Conservation (phyloP, 1,140 invertebrate species). For the Drosophila busckii region DNA sequence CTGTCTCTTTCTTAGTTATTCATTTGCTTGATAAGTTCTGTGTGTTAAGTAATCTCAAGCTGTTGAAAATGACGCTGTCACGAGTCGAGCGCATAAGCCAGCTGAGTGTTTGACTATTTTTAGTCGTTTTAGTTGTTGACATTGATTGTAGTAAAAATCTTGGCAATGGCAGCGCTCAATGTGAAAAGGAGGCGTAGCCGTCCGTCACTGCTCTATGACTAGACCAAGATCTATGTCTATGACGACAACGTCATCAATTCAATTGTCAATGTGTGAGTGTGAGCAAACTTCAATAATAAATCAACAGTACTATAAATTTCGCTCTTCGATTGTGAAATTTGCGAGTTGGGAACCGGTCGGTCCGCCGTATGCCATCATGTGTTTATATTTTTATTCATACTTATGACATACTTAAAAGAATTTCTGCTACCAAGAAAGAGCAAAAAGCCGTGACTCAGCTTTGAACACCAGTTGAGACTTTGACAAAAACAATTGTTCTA, state of each 20-base stretch:
- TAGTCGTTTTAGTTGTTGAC: conserved; percentile 46
- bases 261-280: background rate
- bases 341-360: conserved; percentile 49
- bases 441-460: conserved; percentile 25
- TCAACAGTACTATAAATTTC: conserved; percentile 12
- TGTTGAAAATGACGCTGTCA: conserved; percentile 21
- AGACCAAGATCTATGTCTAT: too few relatives aligned
- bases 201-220: background rate
- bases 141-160: conserved; percentile 54
- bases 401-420: conserved; percentile 31
- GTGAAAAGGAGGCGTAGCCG: conserved; percentile 22
- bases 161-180: conserved; percentile 43
- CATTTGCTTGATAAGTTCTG: conserved; percentile 31
- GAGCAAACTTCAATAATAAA: conserved; percentile 17
- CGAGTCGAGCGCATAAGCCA: conserved; percentile 29
- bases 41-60: conserved; percentile 19
- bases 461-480: conserved; percentile 1
- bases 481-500: conserved; percentile 42
- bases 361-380: conserved; percentile 71
- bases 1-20: background rate
- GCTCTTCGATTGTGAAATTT: conserved; percentile 29
- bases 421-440: conserved; percentile 38
- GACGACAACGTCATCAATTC: conserved; percentile 1
- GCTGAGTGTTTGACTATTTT: conserved; percentile 34
- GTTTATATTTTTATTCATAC: conserved; percentile 49